Base-by-base conservation (phyloP, 2,113 vertebrate species). In the Psittacara wagleri region DNA sequence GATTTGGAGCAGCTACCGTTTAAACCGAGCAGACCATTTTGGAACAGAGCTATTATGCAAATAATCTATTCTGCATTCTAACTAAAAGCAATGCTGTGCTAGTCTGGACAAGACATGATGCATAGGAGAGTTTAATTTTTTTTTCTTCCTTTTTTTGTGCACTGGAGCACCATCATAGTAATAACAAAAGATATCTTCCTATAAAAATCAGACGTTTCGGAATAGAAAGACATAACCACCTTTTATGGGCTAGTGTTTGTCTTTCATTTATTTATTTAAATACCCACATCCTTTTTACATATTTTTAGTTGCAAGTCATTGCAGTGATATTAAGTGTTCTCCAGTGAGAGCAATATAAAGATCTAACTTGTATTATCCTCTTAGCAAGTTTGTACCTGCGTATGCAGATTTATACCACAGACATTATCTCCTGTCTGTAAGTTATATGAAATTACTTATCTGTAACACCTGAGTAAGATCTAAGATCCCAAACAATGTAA, bases 21-120 rank as follows among this genome's bases (percentile, higher is more conserved):
- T 78, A 95, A 95, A 94, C 20, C 7, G 15, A 88, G 83, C 76
- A 83, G 92, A 90, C 31, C n/a, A 84, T 92, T 94, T 94, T 86
- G 93, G 48, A 88, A 61, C 57, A 88, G 88, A 89, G 88, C 80
- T 95, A 37, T 95, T 89, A 97, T 92, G 82, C 83, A 93, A 97
- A 91, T 63, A 82, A 86, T 62, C 76, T 87, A 22, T 61, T 72
- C 70, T 78, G 23, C 80, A 84, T 81, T 94, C 86, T 90, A 68
- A 88, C 63, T 92, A 80, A 81, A 62, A 94, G 90, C 91, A 92
- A 39, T 51, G 39, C 64, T 97, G 83, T 92, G 85, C 92, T 80
- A 67, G 83, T 83, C 91, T 89, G 83, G 87, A 89, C 66, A 89
- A 94, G 93, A 67, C 52, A 86, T 35, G 81, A 89, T 81, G 55